Evolutionary conservation across 2,113 vertebrate species (phyloP).

Genomic region (Hippocampus guttulatus): DNA sequence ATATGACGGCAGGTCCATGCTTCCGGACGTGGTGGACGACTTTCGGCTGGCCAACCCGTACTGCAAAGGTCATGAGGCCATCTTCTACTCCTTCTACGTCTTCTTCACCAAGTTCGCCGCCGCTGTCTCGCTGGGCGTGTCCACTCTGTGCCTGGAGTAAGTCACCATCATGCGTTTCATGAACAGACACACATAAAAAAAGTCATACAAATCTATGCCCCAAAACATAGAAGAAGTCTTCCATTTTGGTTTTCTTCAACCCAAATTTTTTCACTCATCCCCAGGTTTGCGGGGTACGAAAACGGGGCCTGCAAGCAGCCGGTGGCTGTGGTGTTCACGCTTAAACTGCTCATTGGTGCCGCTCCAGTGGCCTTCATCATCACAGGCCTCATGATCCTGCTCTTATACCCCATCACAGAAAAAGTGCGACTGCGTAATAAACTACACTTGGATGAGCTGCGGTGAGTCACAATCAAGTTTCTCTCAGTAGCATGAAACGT

Average conservation of each 20-base stretch:
- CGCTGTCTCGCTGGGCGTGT: slow-evolving; percentile 87
- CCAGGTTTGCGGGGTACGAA: slow-evolving; percentile 87
- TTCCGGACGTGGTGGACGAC: slow-evolving; percentile 92
- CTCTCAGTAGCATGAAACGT: background rate
- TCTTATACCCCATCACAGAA: slow-evolving; percentile 83
- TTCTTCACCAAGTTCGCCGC: slow-evolving; percentile 92
- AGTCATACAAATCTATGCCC: background rate
- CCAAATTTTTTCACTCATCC: slow-evolving; percentile 6
- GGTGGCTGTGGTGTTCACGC: slow-evolving; percentile 77
- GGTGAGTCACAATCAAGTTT: slow-evolving; percentile 63
- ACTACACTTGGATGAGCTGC: slow-evolving; percentile 74
- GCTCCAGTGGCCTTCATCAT: slow-evolving; percentile 86
- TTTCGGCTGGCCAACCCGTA: slow-evolving; percentile 83
- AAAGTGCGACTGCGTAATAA: slow-evolving; percentile 76
- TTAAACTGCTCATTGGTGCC: slow-evolving; percentile 87
- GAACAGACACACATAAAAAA: background rate
- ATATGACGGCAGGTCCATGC: slow-evolving; percentile 84
- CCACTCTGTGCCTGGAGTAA: slow-evolving; percentile 89
- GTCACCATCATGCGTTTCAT: slow-evolving; percentile 44
- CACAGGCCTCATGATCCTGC: slow-evolving; percentile 81
- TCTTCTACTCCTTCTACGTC: slow-evolving; percentile 95
- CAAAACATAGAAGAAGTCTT: background rate
- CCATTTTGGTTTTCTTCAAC: background rate
- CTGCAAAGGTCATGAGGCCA: slow-evolving; percentile 84
- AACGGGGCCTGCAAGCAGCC: slow-evolving; percentile 83